These are phyloP conservation scores for Orthosia incerta DNA, from an alignment of 2,888 invertebrate genomes.

Conservation along the genomic window DNA sequence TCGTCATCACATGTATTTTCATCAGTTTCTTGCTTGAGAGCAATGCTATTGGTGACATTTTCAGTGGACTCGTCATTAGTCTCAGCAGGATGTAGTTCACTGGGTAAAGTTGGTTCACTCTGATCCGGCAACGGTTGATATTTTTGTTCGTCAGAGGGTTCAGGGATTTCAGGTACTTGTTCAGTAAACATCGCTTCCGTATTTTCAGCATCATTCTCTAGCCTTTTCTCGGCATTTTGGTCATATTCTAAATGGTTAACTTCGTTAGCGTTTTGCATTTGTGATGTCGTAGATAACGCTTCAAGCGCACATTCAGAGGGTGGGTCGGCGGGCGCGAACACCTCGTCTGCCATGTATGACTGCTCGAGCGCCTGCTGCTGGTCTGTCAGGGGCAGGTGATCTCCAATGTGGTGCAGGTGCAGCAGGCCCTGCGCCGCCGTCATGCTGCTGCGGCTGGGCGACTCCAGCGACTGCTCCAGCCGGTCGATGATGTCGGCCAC, in stretches of 20 bases:
- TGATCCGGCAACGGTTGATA: slow-evolving; percentile 74
- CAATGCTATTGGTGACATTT: slow-evolving; percentile 27
- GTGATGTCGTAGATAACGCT: slow-evolving; percentile 71
- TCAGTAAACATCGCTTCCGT: slow-evolving; percentile 78
- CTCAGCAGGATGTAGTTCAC: slow-evolving; percentile 62
- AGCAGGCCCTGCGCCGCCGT: slow-evolving; percentile 86
- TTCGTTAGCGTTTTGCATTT: slow-evolving; percentile 73
- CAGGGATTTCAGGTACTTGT: slow-evolving; percentile 80
- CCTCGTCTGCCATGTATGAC: slow-evolving; percentile 81
- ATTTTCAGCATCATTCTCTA: slow-evolving; percentile 73
- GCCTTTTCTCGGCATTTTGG: slow-evolving; percentile 79
- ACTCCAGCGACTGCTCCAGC: slow-evolving; percentile 91
- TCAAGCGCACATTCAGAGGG: slow-evolving; percentile 78
- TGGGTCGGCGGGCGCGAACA: slow-evolving; percentile 74
- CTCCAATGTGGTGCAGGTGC: slow-evolving; percentile 85
- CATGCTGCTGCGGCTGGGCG: slow-evolving; percentile 85
- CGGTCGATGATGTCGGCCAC: slow-evolving; percentile 92
- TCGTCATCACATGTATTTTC: slow-evolving; percentile 54
- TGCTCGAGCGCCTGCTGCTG: slow-evolving; percentile 83
- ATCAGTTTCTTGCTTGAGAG: slow-evolving; percentile 42
- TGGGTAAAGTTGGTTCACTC: slow-evolving; percentile 72
- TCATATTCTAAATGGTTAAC: slow-evolving; percentile 79
- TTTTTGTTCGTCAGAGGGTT: slow-evolving; percentile 73
- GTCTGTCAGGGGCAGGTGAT: slow-evolving; percentile 78
- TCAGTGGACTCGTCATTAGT: slow-evolving; percentile 45